Evolutionary conservation across 2,797 vertebrate species (phyloP).

Genomic region (Dendrocincla fuliginosa): DNA sequence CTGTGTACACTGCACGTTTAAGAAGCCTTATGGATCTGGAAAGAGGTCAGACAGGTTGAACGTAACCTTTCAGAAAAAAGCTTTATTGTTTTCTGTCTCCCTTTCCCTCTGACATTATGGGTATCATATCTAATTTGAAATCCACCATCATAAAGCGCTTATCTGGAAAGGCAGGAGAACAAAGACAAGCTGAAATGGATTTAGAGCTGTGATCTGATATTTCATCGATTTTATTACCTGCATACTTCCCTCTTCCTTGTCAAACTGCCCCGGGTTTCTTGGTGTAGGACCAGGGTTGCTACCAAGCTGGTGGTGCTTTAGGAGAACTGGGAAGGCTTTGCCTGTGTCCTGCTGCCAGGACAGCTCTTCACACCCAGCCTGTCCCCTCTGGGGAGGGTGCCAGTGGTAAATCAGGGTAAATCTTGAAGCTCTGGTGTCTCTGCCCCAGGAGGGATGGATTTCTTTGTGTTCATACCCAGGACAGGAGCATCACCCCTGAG

Average conservation of each 20-base stretch:
- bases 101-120: background rate
- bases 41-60: background rate
- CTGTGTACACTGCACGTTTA: background rate
- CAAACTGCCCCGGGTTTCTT: fast-evolving
- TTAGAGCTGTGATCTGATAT: background rate
- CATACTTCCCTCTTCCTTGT: background rate
- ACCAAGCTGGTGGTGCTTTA: background rate
- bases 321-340: background rate
- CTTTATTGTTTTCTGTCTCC: background rate
- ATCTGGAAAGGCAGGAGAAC: background rate
- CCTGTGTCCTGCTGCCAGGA: background rate
- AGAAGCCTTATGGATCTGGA: background rate
- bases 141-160: background rate
- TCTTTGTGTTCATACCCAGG: background rate
- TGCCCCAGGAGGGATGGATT: background rate
- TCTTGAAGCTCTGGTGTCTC: background rate
- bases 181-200: background rate
- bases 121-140: background rate
- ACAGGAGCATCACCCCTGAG: background rate
- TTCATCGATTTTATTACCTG: background rate
- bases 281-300: background rate
- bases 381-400: background rate
- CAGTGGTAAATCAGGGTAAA: background rate
- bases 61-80: background rate
- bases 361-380: background rate